Evolutionary conservation across 2,888 invertebrate genomes (phyloP), one percentile per base, ranked within the genome.

Genomic region (Agrochola lota): DNA sequence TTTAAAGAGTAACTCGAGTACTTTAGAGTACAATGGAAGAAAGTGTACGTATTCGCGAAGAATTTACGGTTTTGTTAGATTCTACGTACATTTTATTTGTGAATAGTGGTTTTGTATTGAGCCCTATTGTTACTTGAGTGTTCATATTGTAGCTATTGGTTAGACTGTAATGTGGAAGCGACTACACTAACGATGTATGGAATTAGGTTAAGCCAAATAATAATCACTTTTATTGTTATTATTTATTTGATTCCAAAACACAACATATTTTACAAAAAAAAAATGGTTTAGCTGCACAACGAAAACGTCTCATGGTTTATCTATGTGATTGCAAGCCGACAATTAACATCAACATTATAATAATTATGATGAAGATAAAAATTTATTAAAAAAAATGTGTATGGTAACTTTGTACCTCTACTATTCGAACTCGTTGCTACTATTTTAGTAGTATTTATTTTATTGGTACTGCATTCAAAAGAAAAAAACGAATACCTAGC

Each of bases 1-100:
- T 90, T 90, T 88, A 87, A 91, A 88, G 80, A 83, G 83, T 79
- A 85, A 85, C 88, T 85, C 69, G 70, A 78, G 76, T 80, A 78
- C 82, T 69, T 46, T 75, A 35, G 63, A 72, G 40, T 57, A 86
- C 85, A 85, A 81, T 79, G 64, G 70, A 46, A 62, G 20, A 35
- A 69, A 66, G 57, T 74, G 73, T 82, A 63, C n/a, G 63, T 57
- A 20, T 43, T 75, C 71, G 26, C 63, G 59, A 82, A 71, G 68
- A 72, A 81, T 81, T 70, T 60, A 59, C 15, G 66, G 62, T 74
- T 80, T 35, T 70, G 63, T 83, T 55, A 17, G 6, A 67, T 55
- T 64, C 43, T 71, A 15, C 15, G 26, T 75, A 75, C 66, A 59
- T 71, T 75, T 70, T 79, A 67, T 66, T 49, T 63, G 66, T 12